phyloP scores from a whole-genome alignment of 2,888 invertebrate genomes.

The Acleris literana region DNA sequence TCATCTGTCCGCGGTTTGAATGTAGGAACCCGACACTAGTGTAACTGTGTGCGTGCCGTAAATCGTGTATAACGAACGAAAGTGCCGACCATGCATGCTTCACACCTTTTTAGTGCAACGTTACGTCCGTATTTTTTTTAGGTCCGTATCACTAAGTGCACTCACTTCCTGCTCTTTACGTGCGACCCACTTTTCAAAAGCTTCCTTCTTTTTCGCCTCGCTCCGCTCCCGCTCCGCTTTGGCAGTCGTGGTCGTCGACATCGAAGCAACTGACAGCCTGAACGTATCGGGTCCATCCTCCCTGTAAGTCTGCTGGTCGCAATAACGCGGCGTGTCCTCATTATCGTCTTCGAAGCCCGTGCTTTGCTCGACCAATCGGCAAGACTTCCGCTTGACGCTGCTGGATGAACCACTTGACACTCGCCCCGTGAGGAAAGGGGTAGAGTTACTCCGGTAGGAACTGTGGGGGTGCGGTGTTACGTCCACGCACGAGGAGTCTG shows the following conservation, averaged over 20 bases:
- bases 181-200: constrained; percentile 71
- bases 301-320: constrained; percentile 61
- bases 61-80: too few relatives aligned
- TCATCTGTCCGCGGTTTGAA: too few relatives aligned
- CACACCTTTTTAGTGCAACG: too few relatives aligned
- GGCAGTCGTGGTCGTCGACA: constrained; percentile 74
- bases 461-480: constrained; percentile 77
- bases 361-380: constrained; percentile 52
- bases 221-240: constrained; percentile 72
- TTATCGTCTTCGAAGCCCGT: constrained; percentile 41
- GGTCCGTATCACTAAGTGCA: not conserved
- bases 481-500: constrained; percentile 59
- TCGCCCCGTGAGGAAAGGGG: constrained; percentile 70
- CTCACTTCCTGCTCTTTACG: constrained; percentile 75
- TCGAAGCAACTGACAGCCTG: constrained; percentile 71
- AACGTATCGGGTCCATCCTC: constrained; percentile 75
- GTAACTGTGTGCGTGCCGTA: too few relatives aligned
- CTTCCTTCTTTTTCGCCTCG: constrained; percentile 70
- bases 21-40: too few relatives aligned
- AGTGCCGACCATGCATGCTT: too few relatives aligned
- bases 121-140: too few relatives aligned
- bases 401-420: constrained; percentile 63
- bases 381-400: constrained; percentile 71
- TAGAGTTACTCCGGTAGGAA: constrained; percentile 72
- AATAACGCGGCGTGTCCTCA: constrained; percentile 59